Evolutionary conservation across 2,888 invertebrate genomes (phyloP), one percentile per base, ranked within the genome.

Genomic region (Hyalella azteca): DNA sequence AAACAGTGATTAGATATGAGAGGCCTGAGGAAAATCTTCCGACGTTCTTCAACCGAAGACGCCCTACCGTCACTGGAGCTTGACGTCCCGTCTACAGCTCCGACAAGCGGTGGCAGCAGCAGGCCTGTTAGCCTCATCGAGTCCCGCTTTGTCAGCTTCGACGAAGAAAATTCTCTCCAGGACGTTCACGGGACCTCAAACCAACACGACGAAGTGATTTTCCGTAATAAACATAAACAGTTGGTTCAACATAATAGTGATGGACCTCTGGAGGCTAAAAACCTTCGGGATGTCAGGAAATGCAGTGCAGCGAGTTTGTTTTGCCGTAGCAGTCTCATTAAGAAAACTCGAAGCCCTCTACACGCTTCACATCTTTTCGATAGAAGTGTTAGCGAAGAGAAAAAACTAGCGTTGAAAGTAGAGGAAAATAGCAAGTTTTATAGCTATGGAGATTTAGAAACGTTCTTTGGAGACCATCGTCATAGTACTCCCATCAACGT

Each of bases 61-160:
- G 36, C 36, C 19, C 66, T 66, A 5, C 66, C 66, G 19, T 66
- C 66, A 3, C 11, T 66, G 29, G 66, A 66, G 5, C 22, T 29
- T 29, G 13, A 4, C 11, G 66, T 36, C 5, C 19, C 36, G 29
- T 45, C 11, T 45, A 9, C 45, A 45, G 36, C 19, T 36, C n/a
- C 7, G 36, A 3, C 5, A 7, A 36, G 19, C 19, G 36, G 19
- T 5, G 36, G 19, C 13, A 15, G 4, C 19, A 36, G 7, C 19
- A 66, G 66, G 19, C 66, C 66, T 66, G 66, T 66, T 7, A 66
- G 66, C 39, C 66, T 66, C 39, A 66, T 66, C 22, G 66, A 22
- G 39, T 5, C 32, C 36, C 66, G 66, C 5, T 32, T 66, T 36
- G 32, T 66, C 32, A 66, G 66, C 19, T 66, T 66, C 36, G 36